Evolutionary conservation across 2,888 invertebrate species (phyloP).

Genomic region (Polyploca ridens): DNA sequence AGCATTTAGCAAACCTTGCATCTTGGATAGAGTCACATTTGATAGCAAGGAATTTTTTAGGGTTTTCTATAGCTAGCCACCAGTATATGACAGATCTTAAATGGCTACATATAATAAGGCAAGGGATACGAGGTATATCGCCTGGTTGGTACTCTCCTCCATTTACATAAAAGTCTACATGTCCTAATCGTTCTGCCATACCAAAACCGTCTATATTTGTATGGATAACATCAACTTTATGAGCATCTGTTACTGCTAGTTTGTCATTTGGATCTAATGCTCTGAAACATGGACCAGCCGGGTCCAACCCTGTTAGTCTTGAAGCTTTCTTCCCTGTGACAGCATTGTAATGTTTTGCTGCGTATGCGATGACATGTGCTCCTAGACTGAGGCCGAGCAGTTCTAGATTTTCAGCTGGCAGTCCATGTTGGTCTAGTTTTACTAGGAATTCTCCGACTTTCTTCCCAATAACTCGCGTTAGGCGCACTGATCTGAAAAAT

Average conservation of each 20-base stretch:
- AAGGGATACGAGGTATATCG: conserved; percentile 68
- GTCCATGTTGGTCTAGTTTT: conserved; percentile 55
- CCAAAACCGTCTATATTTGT: conserved; percentile 80
- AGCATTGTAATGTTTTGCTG: conserved; percentile 66
- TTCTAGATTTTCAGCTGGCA: conserved; percentile 63
- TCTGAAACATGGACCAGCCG: conserved; percentile 75
- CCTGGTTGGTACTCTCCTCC: conserved; percentile 75
- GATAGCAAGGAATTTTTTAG: conserved; percentile 68
- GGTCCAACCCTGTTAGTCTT: conserved; percentile 70
- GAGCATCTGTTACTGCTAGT: conserved; percentile 55
- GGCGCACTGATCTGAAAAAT: conserved; percentile 67
- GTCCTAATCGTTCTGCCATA: conserved; percentile 68
- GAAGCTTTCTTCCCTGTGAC: conserved; percentile 63
- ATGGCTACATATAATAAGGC: conserved; percentile 71
- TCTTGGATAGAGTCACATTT: conserved; percentile 68
- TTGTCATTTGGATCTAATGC: conserved; percentile 52
- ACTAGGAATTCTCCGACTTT: conserved; percentile 70
- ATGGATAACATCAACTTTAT: conserved; percentile 66
- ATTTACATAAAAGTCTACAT: conserved; percentile 73
- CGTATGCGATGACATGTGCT: conserved; percentile 62
- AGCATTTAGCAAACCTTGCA: conserved; percentile 69
- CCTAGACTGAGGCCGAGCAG: conserved; percentile 71
- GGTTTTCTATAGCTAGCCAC: conserved; percentile 75
- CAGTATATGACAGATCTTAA: conserved; percentile 61
- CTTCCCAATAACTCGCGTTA: conserved; percentile 59